Percentiles rank a stretch among this genome's conserved stretches.
phyloP scores from a whole-genome alignment of 2,797 vertebrate genomes.

The Eulemur rubriventer region DNA sequence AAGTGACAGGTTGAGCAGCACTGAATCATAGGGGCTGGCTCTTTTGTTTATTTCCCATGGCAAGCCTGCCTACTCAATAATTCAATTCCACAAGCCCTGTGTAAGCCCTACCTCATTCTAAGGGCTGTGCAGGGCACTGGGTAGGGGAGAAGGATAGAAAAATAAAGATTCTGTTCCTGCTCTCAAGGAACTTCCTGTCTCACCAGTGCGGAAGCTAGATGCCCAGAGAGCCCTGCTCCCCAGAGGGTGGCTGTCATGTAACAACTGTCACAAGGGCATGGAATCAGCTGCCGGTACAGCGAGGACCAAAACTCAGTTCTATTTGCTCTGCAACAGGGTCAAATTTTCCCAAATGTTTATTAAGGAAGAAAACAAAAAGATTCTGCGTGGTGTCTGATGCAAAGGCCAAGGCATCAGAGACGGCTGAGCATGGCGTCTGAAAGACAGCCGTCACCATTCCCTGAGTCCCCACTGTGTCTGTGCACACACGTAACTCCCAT shows the following conservation, averaged over 20 bases:
- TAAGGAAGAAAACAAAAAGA: not conserved
- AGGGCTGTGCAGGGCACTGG: not conserved
- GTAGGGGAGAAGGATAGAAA: not conserved
- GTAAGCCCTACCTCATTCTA: slow-evolving; percentile 41
- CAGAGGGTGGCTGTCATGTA: rapidly evolving
- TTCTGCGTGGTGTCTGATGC: not conserved
- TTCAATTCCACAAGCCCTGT: slow-evolving; percentile 61
- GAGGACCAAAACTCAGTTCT: not conserved
- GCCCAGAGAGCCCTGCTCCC: not conserved
- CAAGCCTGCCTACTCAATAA: slow-evolving; percentile 72
- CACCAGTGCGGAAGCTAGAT: not conserved
- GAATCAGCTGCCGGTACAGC: too few species aligned
- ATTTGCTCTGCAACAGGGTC: not conserved
- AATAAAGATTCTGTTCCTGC: not conserved
- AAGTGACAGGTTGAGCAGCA: slow-evolving; percentile 25
- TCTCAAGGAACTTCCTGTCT: slow-evolving; percentile 65
- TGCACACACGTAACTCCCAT: rapidly evolving
- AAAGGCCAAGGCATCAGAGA: not conserved
- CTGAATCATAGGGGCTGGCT: slow-evolving; percentile 5
- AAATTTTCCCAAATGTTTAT: not conserved
- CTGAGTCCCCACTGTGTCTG: not conserved
- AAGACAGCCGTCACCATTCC: rapidly evolving
- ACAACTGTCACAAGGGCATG: rapidly evolving
- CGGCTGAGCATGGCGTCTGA: not conserved
- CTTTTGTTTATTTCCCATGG: slow-evolving; percentile 63